Evolutionary conservation across 2,888 invertebrate genomes (phyloP).

Genomic region (Willowsia nigromaculata): DNA sequence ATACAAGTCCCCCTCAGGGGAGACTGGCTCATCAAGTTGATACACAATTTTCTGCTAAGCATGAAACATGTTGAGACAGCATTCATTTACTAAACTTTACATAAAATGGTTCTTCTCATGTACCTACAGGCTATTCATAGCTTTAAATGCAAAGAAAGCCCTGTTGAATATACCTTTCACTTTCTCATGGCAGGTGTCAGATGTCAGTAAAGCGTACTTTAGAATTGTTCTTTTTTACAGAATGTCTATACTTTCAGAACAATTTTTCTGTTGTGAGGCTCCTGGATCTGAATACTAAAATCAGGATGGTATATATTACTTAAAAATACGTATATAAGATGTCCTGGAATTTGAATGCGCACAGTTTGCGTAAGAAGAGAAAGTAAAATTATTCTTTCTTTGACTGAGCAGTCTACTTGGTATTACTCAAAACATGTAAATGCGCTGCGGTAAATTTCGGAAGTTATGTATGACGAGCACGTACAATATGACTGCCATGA

Average conservation of each 20-base stretch:
- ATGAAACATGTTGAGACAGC: not conserved
- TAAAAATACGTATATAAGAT: not conserved
- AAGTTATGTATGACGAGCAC: not conserved
- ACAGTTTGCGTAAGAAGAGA: not conserved
- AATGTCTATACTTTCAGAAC: not conserved
- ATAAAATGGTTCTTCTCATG: too few species aligned
- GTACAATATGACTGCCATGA: not conserved
- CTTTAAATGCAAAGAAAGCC: not conserved
- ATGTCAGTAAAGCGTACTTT: not conserved
- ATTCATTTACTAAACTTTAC: not conserved
- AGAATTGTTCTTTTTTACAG: not conserved
- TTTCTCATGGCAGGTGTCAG: constrained; percentile 20
- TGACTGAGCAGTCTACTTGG: not conserved
- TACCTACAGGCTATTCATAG: too few species aligned
- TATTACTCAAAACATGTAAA: constrained; percentile 20
- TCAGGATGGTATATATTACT: too few species aligned
- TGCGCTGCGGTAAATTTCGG: not conserved
- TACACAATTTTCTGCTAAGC: not conserved
- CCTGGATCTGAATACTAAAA: not conserved
- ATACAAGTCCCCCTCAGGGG: not conserved
- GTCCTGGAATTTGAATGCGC: not conserved
- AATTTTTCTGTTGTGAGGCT: not conserved
- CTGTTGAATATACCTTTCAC: constrained; percentile 3
- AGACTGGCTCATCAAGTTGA: not conserved
- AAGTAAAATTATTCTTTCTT: not conserved